Evolutionary conservation across 1,140 invertebrate genomes (phyloP).

Genomic region (Chlorops oryzae): DNA sequence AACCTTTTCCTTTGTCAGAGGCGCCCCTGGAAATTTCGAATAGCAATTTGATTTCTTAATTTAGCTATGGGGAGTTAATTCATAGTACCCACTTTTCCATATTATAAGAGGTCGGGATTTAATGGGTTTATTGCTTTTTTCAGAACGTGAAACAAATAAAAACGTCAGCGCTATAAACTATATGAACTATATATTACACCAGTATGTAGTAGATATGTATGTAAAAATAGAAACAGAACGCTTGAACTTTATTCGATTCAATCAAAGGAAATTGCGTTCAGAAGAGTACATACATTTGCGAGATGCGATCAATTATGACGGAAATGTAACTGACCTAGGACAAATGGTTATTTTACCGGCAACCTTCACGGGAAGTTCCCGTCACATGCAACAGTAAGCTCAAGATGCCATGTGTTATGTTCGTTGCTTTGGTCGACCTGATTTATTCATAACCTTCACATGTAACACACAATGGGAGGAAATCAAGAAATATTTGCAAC

Average conservation of each 20-base stretch:
- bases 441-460: conserved; percentile 49
- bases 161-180: conserved; percentile 14
- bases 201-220: conserved; percentile 16
- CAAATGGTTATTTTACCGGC: conserved; percentile 47
- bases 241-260: conserved; percentile 1
- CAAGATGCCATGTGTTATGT: conserved; percentile 53
- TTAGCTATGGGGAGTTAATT: too few relatives aligned
- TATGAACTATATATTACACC: conserved; percentile 23
- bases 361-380: conserved; percentile 39
- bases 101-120: too few relatives aligned
- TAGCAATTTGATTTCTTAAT: too few relatives aligned
- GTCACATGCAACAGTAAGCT: conserved; percentile 49
- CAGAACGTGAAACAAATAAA: too few relatives aligned
- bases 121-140: too few relatives aligned
- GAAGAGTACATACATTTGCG: conserved; percentile 14
- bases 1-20: conserved; percentile 26
- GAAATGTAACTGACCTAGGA: conserved; percentile 32
- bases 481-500: conserved; percentile 33
- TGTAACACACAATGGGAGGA: conserved; percentile 51
- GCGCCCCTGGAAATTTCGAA: conserved; percentile 20
- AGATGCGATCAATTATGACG: conserved; percentile 21
- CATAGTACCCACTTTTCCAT: too few relatives aligned
- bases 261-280: conserved; percentile 8
- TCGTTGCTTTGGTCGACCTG: conserved; percentile 41
- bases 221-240: conserved; percentile 6